A percentile compares a stretch with the other conserved stretches of the same genome.
Evolutionary conservation across 2,797 vertebrate genomes (phyloP).

Genomic region (Orientallactaga sibirica): DNA sequence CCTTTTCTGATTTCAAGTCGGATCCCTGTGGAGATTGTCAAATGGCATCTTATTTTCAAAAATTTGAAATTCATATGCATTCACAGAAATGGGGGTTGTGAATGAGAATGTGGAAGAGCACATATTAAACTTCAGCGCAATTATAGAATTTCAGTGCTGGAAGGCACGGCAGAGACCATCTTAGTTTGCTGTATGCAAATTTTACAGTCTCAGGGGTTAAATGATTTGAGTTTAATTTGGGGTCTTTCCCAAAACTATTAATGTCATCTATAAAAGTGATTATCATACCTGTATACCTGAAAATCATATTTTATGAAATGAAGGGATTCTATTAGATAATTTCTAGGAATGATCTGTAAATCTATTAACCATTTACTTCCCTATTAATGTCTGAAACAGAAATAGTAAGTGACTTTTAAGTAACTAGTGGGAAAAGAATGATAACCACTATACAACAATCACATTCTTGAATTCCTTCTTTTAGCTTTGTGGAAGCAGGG

Average conservation of each 20-base stretch:
- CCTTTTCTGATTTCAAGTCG: slow-evolving; percentile 84
- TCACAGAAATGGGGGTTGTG: slow-evolving; percentile 79
- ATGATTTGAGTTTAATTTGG: slow-evolving; percentile 65
- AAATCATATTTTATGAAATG: not conserved
- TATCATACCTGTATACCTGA: not conserved
- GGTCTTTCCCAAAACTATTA: slow-evolving; percentile 62
- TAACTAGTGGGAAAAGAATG: not conserved
- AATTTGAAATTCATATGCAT: slow-evolving; percentile 84
- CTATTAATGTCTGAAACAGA: slow-evolving; percentile 18
- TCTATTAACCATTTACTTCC: not conserved
- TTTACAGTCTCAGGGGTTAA: slow-evolving; percentile 69
- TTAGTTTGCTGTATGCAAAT: slow-evolving; percentile 76
- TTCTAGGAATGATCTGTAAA: not conserved
- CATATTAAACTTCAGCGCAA: slow-evolving; percentile 79
- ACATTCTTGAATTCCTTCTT: not conserved
- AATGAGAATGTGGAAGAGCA: slow-evolving; percentile 80
- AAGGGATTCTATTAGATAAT: not conserved
- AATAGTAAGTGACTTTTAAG: slow-evolving; percentile 42
- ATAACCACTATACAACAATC: not conserved
- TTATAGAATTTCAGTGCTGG: slow-evolving; percentile 81
- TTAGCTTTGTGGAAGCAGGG: slow-evolving; percentile 4
- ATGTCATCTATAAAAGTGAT: slow-evolving; percentile 39
- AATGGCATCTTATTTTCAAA: slow-evolving; percentile 84
- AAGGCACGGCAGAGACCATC: slow-evolving; percentile 71
- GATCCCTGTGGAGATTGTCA: slow-evolving; percentile 83